Conservation (phyloP, 2,113 vertebrate species). For the Podocnemis expansa region DNA sequence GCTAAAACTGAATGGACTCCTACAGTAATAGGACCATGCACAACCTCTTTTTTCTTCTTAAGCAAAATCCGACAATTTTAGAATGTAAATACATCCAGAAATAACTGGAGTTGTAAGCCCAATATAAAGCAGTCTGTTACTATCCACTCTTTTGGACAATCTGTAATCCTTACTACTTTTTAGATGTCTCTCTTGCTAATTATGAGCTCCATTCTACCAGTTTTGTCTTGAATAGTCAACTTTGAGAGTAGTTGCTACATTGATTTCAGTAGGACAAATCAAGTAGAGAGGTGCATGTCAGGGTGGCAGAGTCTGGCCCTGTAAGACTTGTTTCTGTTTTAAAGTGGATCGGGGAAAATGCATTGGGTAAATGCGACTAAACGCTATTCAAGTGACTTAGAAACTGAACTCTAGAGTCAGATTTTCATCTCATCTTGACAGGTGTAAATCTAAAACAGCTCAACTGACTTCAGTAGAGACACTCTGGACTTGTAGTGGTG, state of each 20-base stretch:
- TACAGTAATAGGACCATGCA: not conserved
- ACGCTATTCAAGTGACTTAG: conserved; percentile 5
- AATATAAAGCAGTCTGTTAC: not conserved
- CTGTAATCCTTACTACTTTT: conserved; percentile 1
- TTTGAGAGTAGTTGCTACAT: not conserved
- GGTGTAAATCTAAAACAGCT: conserved; percentile 40
- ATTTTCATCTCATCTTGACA: conserved; percentile 31
- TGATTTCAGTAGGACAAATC: not conserved
- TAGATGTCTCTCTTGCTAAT: conserved; percentile 31
- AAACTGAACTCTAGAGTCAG: not conserved
- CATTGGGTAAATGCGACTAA: not conserved
- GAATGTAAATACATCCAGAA: not conserved
- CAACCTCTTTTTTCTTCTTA: not conserved
- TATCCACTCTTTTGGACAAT: conserved; percentile 9
- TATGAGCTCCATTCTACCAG: not conserved
- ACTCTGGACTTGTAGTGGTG: not conserved
- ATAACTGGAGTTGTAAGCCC: not conserved
- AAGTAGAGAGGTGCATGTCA: not conserved
- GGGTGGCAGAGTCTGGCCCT: not conserved
- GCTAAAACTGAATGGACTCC: not conserved
- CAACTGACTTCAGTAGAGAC: conserved; percentile 22
- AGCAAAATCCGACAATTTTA: not conserved
- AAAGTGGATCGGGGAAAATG: not conserved
- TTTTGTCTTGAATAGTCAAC: conserved; percentile 11
- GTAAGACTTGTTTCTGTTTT: not conserved